These are phyloP conservation scores for Eupeodes luniger DNA, from an alignment of 2,888 invertebrate species.

Conservation along the genomic window DNA sequence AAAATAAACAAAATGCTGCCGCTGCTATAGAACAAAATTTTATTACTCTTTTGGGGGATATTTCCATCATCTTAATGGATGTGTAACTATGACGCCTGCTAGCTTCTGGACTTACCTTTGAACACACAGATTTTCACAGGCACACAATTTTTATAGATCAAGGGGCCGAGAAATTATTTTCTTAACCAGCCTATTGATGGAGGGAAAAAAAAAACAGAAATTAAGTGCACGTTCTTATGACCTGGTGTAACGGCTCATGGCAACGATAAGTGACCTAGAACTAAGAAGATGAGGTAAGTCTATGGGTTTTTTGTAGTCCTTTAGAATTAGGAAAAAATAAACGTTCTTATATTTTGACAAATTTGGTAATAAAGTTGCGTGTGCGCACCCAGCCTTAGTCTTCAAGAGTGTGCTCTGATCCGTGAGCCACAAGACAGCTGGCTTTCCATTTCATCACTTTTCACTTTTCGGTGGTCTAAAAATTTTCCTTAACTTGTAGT, in stretches of 20 bases:
- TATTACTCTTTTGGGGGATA: conserved; percentile 73
- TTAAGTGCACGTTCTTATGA: neutral
- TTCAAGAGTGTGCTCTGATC: no score
- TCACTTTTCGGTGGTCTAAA: no score
- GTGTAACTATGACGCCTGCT: conserved; percentile 69
- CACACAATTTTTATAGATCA: neutral
- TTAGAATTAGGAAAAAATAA: no score
- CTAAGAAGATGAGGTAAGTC: neutral
- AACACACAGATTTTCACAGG: neutral
- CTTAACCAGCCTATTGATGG: neutral
- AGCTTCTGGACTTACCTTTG: conserved; percentile 55
- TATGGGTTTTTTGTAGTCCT: no score
- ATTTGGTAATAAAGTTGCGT: no score
- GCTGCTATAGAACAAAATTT: conserved; percentile 54
- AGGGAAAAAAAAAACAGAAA: conserved; percentile 1
- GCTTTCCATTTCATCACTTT: no score
- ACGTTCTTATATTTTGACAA: no score
- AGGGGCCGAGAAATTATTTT: conserved; percentile 11
- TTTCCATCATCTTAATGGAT: conserved; percentile 74
- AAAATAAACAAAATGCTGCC: conserved; percentile 70
- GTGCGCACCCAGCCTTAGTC: no score
- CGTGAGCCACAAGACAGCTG: no score
- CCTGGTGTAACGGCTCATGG: neutral
- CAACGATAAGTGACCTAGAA: neutral
- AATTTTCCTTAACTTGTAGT: no score